phyloP scores from a whole-genome alignment of 2,888 invertebrate genomes.

The Caenorhabditis sp. region DNA sequence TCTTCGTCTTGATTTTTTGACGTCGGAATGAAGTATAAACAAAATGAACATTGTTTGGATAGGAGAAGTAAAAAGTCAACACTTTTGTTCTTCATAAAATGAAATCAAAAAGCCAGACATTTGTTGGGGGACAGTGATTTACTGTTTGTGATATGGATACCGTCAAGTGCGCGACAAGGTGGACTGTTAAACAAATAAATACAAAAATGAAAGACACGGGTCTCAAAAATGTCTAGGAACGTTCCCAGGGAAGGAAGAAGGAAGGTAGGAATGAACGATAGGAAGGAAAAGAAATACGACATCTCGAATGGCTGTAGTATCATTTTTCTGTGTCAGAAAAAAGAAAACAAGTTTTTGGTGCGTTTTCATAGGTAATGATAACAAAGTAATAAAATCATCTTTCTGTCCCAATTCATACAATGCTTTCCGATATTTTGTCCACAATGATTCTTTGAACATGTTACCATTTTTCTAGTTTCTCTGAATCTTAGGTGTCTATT shows the following conservation, averaged over 20 bases:
- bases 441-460: too few species aligned
- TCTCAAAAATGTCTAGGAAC: conserved; percentile 18
- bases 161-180: conserved; percentile 60
- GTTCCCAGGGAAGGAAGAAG: not conserved
- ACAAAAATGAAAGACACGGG: conserved; percentile 44
- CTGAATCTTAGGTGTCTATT: not conserved
- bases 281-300: not conserved
- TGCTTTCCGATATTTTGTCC: too few species aligned
- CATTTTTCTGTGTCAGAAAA: conserved; percentile 23
- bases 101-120: conserved; percentile 33
- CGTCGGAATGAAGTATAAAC: conserved; percentile 42
- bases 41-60: conserved; percentile 55
- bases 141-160: conserved; percentile 63
- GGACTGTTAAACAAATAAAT: conserved; percentile 55
- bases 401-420: not conserved
- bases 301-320: conserved; percentile 53
- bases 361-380: conserved; percentile 48
- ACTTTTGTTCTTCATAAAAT: conserved; percentile 28
- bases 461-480: not conserved
- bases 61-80: conserved; percentile 21
- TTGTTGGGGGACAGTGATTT: not conserved
- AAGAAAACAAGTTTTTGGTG: conserved; percentile 38
- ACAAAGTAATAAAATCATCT: conserved; percentile 40
- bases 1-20: conserved; percentile 21
- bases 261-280: not conserved